Evolutionary conservation across 2,888 invertebrate species (phyloP), one percentile per base, ranked within the genome.

Genomic region (Stenotaenia linearis): DNA sequence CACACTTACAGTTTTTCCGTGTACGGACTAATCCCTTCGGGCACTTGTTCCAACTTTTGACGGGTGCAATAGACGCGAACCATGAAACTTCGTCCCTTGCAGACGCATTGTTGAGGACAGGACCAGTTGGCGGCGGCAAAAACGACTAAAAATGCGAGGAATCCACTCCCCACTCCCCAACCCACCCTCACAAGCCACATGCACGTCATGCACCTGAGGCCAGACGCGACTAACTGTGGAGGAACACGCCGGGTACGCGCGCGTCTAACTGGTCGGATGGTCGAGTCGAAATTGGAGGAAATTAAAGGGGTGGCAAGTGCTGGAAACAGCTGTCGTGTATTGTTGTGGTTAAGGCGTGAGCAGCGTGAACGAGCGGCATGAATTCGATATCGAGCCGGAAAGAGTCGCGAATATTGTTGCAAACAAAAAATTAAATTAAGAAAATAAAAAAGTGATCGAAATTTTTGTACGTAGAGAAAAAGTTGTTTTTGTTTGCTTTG

Each of bases 1-100:
- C 56, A 21, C 56, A 76, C 77, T 76, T 76, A 76, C 77, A 76
- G 37, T 76, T 76, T 76, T 76, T 76, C 77, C 32, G 37, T 21
- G 77, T 76, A 76, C 35, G 25, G 32, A 37, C 37, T 76, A 30
- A 76, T 35, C 15, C 12, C 77, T 21, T 32, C 35, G 37, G 77
- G 77, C 37, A 76, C 32, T 32, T 37, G 77, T 2, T 76, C 37
- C n/a, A 76, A 37, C n/a, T 76, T 32, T 37, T 37, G 30, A 15
- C 21, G 35, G 21, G 30, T 32, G 77, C 77, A 76, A 37, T 76
- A 76, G 35, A 76, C 77, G 23, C 77, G 77, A 15, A 35, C 77
- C 77, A 76, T 76, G 35, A 35, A 76, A 37, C 37, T 76, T 23
- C 77, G 32, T 15, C 32, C 30, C 5, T 37, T 30, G 37, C 77